Base-by-base conservation (phyloP, 2,888 invertebrate genomes). In the Dorcus hopei region DNA sequence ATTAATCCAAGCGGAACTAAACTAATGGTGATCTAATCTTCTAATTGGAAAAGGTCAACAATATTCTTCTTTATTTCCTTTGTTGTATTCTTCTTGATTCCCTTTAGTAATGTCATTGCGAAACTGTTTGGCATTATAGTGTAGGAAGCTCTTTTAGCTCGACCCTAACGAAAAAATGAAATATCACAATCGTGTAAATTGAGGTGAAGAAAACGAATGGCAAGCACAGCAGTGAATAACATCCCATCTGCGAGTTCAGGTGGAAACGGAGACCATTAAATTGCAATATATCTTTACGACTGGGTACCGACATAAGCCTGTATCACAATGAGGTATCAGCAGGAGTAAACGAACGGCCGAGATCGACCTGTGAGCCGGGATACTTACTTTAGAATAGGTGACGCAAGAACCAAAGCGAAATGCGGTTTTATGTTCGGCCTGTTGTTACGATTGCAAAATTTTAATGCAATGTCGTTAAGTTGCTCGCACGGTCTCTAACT, bases 251-350 rank as follows among this genome's bases (percentile, higher is more conserved):
- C 52, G 58, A 67, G 67, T 70, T 72, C 74, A 73, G 73, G 73
- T 73, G 72, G 72, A 73, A 73, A 72, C 64, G 66, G 69, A 70
- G 67, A 66, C 73, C 70, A 74, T 74, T 72, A 74, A 74, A 72
- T 58, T 51, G 71, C 69, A 66, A 68, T 74, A 72, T 73, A 73
- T 69, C 66, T 74, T 74, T 74, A 73, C 70, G 74, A 72, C 68
- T 65, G 60, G 63, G 61, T 62, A 65, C 64, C 66, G 62, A 60
- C 61, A 52, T 57, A 59, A 62, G 50, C 50, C 45, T 52, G 60
- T 62, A 62, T 64, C 64, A 64, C 61, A 61, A 64, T 59, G 59
- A 64, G 61, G 53, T 61, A 58, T 65, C 59, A 62, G 62, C 55
- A 49, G 49, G 40, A 52, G 40, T 40, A 53, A 41, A 53, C 39